Evolutionary conservation across 2,888 invertebrate species (phyloP).

Genomic region (Nemotelus nigrinus): DNA sequence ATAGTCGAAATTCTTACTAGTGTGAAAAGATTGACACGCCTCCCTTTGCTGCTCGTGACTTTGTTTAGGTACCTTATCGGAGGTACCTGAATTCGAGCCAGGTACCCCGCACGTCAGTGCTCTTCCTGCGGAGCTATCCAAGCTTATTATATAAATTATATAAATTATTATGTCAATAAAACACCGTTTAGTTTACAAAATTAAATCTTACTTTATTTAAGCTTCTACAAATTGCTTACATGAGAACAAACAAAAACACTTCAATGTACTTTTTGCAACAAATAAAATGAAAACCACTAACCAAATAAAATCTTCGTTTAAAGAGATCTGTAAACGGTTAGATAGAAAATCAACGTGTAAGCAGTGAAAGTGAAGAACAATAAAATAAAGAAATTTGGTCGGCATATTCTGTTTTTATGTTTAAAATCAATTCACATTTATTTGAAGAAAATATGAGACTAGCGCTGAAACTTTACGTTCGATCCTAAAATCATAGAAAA

Average conservation of each 20-base stretch:
- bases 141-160: too few relatives aligned
- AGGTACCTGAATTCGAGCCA: too few relatives aligned
- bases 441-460: slow-evolving; percentile 36
- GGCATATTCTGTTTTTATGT: slow-evolving; percentile 1
- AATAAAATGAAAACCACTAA: neutral
- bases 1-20: too few relatives aligned
- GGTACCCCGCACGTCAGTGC: too few relatives aligned
- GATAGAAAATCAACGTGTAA: too few relatives aligned
- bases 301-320: neutral
- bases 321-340: too few relatives aligned
- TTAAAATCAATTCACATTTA: slow-evolving; percentile 11
- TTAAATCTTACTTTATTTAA: neutral
- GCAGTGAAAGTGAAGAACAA: neutral
- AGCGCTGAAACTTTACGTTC: slow-evolving; percentile 50
- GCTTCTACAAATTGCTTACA: neutral
- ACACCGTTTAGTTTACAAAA: too few relatives aligned
- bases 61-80: too few relatives aligned
- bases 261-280: neutral
- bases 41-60: too few relatives aligned
- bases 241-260: neutral
- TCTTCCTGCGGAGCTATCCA: too few relatives aligned
- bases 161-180: too few relatives aligned
- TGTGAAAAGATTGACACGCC: too few relatives aligned
- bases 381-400: slow-evolving; percentile 2
- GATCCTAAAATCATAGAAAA: slow-evolving; percentile 50